phyloP scores from a whole-genome alignment of 2,113 vertebrate genomes.

The Rattus rattus region DNA sequence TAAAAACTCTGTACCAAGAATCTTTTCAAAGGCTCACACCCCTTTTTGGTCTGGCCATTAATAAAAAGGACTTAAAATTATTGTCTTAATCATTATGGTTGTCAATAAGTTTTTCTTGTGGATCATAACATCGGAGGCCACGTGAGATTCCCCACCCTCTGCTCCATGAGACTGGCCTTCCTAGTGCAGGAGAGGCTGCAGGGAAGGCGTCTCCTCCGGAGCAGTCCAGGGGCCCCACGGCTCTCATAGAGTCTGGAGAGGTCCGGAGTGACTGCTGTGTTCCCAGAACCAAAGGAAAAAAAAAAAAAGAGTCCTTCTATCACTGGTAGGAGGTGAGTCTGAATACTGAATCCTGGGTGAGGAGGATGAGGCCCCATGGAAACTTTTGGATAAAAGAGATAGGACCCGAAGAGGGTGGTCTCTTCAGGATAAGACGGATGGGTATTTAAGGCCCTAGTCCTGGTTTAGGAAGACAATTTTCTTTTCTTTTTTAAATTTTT shows the following conservation, averaged over 20 bases:
- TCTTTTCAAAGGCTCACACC: background rate
- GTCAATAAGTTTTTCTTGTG: background rate
- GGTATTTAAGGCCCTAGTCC: background rate
- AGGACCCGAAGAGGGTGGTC: background rate
- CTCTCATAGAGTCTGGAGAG: background rate
- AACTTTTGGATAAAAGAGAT: background rate
- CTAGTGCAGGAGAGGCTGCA: background rate
- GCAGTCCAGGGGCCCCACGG: background rate
- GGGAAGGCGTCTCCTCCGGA: fast-evolving
- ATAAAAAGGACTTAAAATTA: background rate
- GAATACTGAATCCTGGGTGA: background rate
- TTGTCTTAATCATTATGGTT: background rate
- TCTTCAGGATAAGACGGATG: background rate
- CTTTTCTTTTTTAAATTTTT: no score
- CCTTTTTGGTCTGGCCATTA: background rate
- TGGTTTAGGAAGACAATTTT: background rate
- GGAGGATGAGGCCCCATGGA: background rate
- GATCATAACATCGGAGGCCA: background rate
- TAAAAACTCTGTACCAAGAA: background rate
- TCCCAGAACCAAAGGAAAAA: background rate
- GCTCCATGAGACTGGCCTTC: no score
- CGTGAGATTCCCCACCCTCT: background rate
- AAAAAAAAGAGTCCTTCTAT: background rate
- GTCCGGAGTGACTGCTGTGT: background rate
- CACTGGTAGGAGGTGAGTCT: background rate